Evolutionary conservation across 1,140 invertebrate species (phyloP).

Genomic region (Neelides sp.): DNA sequence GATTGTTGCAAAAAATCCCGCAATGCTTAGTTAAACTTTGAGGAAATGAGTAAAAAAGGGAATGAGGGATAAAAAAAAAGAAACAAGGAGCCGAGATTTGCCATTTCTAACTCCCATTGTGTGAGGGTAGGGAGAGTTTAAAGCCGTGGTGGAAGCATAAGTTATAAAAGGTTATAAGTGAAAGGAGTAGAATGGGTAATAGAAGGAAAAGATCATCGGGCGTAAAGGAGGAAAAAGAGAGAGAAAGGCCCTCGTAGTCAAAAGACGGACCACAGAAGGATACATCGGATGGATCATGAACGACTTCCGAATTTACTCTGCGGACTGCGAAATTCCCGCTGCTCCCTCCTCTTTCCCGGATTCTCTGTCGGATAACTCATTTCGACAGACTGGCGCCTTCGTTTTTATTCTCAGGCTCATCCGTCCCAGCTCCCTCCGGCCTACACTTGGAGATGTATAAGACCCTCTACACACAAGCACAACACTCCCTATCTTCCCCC

Average conservation of each 20-base stretch:
- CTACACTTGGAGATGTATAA: too few relatives aligned
- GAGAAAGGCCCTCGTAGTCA: background rate
- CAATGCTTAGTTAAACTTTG: too few relatives aligned
- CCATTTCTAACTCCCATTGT: too few relatives aligned
- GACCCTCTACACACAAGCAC: too few relatives aligned
- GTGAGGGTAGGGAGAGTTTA: background rate
- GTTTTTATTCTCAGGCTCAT: constrained; percentile 25
- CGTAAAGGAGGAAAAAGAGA: constrained; percentile 12
- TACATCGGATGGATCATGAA: constrained; percentile 18
- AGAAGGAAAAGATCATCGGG: constrained; percentile 13
- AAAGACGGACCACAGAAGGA: constrained; percentile 6
- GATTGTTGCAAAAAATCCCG: too few relatives aligned
- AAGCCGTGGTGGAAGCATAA: constrained; percentile 15
- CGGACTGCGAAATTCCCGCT: constrained; percentile 21
- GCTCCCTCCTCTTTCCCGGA: constrained; percentile 9
- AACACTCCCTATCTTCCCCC: too few relatives aligned
- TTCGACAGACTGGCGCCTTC: constrained; percentile 30
- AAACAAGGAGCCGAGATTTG: too few relatives aligned
- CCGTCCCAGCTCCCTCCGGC: too few relatives aligned
- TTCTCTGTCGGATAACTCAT: constrained; percentile 30
- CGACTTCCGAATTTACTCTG: constrained; percentile 23
- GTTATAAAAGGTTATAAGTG: constrained; percentile 12
- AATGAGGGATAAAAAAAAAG: too few relatives aligned
- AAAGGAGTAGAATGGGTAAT: too few relatives aligned
- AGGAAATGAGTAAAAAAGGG: too few relatives aligned